A percentile compares a stretch with the other conserved stretches of the same genome.
Conservation (phyloP, 1,140 invertebrate species). For the Drosophila ironensis region DNA sequence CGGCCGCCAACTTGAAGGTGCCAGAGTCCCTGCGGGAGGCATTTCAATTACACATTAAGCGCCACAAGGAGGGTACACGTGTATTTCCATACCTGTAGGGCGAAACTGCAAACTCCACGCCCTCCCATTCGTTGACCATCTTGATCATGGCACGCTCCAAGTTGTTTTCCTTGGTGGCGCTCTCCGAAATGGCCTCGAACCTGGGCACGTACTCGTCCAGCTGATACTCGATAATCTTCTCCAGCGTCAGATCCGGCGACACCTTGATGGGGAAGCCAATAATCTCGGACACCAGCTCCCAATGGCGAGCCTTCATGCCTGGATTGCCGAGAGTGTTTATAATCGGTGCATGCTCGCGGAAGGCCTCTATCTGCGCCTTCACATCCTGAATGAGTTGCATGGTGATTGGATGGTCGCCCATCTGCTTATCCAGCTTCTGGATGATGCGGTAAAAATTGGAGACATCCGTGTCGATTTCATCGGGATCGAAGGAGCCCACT, state of each 20-base stretch:
- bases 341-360: constrained; percentile 94
- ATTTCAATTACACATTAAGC: constrained; percentile 60
- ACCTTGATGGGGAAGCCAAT: constrained; percentile 96
- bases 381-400: constrained; percentile 85
- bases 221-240: constrained; percentile 96
- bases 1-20: constrained; percentile 93
- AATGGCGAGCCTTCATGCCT: constrained; percentile 95
- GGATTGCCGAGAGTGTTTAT: constrained; percentile 97
- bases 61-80: constrained; percentile 1
- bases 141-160: constrained; percentile 94
- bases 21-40: constrained; percentile 89
- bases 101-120: constrained; percentile 88
- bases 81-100: constrained; percentile 65
- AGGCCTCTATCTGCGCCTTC: constrained; percentile 90
- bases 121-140: constrained; percentile 97
- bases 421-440: constrained; percentile 94
- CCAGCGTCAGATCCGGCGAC: constrained; percentile 91
- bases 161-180: constrained; percentile 97
- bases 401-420: constrained; percentile 87
- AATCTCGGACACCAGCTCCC: constrained; percentile 97
- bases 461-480: constrained; percentile 93
- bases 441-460: constrained; percentile 90
- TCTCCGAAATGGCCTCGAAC: constrained; percentile 96
- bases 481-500: constrained; percentile 93
- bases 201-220: constrained; percentile 94